Percentiles rank a stretch among this genome's conserved stretches.
Conservation (phyloP, 2,113 vertebrate genomes). For the Lampris incognitus region DNA sequence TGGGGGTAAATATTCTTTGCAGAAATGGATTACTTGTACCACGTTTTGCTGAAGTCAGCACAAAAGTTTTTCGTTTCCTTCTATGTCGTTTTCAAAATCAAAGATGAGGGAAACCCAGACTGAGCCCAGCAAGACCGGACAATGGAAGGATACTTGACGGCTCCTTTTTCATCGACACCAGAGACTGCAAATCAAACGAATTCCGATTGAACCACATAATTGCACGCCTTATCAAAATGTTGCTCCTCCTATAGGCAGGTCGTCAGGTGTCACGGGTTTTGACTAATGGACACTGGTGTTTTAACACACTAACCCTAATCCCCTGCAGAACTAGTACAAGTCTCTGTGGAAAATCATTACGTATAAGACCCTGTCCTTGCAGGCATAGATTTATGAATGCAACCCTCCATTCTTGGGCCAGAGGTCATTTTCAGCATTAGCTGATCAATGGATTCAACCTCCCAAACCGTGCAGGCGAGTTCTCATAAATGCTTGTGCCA, state of each 20-base stretch:
- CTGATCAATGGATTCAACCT: slow-evolving; percentile 51
- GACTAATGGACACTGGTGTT: slow-evolving; percentile 26
- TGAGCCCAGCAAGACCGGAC: slow-evolving; percentile 51
- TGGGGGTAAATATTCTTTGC: slow-evolving; percentile 76
- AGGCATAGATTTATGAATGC: slow-evolving; percentile 36
- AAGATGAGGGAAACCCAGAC: slow-evolving; percentile 41
- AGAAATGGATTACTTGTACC: slow-evolving; percentile 66
- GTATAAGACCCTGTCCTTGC: slow-evolving; percentile 25
- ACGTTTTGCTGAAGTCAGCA: slow-evolving; percentile 67
- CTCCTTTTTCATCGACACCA: slow-evolving; percentile 25
- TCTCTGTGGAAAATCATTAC: slow-evolving; percentile 15
- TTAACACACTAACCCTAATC: slow-evolving; percentile 21
- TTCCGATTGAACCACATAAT: not conserved
- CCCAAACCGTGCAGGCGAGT: slow-evolving; percentile 14
- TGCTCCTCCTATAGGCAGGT: not conserved
- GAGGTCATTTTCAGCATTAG: slow-evolving; percentile 50
- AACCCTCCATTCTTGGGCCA: slow-evolving; percentile 29
- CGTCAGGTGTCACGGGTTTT: not conserved
- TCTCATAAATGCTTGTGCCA: slow-evolving; percentile 37
- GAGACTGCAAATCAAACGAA: not conserved
- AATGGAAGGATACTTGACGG: slow-evolving; percentile 22
- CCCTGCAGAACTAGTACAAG: slow-evolving; percentile 15
- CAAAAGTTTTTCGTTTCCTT: slow-evolving; percentile 68
- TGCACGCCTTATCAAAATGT: not conserved
- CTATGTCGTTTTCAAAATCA: slow-evolving; percentile 55